Evolutionary conservation across 2,888 invertebrate species (phyloP), one percentile per base, ranked within the genome.

Genomic region (Eupithecia exiguata): DNA sequence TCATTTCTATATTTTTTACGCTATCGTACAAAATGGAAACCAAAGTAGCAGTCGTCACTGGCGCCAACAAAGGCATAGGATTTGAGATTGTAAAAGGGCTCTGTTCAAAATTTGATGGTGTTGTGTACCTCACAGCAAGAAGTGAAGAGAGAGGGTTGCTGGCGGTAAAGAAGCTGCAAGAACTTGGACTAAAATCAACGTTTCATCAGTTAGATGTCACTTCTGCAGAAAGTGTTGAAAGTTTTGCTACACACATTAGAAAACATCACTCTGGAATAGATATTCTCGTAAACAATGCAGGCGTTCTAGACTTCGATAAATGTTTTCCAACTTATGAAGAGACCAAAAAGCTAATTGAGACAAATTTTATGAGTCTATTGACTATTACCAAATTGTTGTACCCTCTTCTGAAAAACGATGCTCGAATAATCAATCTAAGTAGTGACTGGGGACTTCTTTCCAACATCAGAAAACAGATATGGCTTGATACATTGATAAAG

Each of bases 211-310:
- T 97, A 79, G 97, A 97, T 85, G 95, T 97, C 77, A 95, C 95
- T 68, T 94, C 95, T 83, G 92, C 95, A 81, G 89, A 92, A 10
- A 97, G 97, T 84, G 92, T 97, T 75, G 89, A 94, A 78, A 91
- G 88, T 35, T 96, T 97, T 78, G 94, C 94, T 61, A 91, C 95
- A 75, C 95, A 95, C 84, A 90, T 97, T 75, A 90, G 95, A 81
- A 89, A 92, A 74, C 95, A 95, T 74, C 95, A 97, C 87, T 95
- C 95, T 43, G 96, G 97, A 35, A 92, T 97, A 74, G 97, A 97
- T 89, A 90, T 97, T 77, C 92, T 97, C 69, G 95, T 97, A 78
- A 97, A 97, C 89, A 97, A 97, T 91, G 97, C 97, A 82, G 97
- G 96, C 38, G 96, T 97, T 81, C 95, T 96, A 40, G 97, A 95